Evolutionary conservation across 2,888 invertebrate genomes (phyloP).

Genomic region (Hermaeophaga mercurialis): DNA sequence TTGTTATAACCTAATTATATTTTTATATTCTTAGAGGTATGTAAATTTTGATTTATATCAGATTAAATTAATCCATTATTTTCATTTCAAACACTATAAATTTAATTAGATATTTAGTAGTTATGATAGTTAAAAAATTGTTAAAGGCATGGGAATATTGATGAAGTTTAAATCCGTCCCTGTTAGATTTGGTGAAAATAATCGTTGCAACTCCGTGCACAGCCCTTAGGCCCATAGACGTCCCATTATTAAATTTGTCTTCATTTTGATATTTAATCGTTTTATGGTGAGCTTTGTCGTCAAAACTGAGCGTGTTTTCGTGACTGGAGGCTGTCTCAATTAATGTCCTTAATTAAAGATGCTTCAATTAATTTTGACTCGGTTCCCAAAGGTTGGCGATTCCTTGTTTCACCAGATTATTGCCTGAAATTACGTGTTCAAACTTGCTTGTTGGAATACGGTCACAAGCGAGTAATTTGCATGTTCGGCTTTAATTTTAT

Average conservation of each 20-base stretch:
- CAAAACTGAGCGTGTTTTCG: constrained; percentile 52
- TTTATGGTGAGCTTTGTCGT: constrained; percentile 56
- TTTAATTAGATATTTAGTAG: too few species aligned
- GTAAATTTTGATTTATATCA: too few species aligned
- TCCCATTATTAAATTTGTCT: constrained; percentile 56
- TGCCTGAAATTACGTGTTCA: constrained; percentile 39
- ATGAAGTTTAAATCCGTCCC: constrained; percentile 19
- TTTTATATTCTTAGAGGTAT: too few species aligned
- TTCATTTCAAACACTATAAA: too few species aligned
- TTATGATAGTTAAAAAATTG: too few species aligned
- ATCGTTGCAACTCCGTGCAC: constrained; percentile 42
- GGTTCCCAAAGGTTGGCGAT: constrained; percentile 45
- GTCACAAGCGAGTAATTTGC: constrained; percentile 12
- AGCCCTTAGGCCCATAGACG: constrained; percentile 47
- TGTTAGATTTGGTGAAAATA: constrained; percentile 15
- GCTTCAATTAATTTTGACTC: constrained; percentile 56
- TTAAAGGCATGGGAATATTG: too few species aligned
- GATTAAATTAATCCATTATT: too few species aligned
- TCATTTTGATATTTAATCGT: constrained; percentile 58
- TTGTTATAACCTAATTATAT: too few species aligned
- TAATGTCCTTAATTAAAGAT: constrained; percentile 56
- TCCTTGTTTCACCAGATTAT: constrained; percentile 41
- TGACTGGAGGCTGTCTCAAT: constrained; percentile 52
- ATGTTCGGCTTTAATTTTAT: constrained; percentile 6
- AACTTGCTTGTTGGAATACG: constrained; percentile 22